phyloP scores from a whole-genome alignment of 64 coral and sea anemone species.

The Actinia tenebrosa region DNA sequence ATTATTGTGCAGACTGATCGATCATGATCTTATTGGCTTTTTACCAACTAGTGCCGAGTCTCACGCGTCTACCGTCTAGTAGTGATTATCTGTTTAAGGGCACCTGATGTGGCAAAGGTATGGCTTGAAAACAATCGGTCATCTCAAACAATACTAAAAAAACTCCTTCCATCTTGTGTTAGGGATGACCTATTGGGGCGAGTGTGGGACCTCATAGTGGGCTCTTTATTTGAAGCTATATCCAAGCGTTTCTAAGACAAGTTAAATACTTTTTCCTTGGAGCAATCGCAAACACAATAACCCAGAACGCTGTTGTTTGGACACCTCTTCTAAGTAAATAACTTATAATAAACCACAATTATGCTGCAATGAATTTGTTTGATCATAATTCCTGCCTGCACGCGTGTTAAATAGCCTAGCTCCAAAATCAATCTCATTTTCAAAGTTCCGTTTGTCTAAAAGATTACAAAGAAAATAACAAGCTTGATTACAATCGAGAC shows the following conservation, averaged over 20 bases:
- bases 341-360: not conserved
- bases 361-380: not conserved
- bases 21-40: not conserved
- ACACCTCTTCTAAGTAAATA: constrained; percentile 5
- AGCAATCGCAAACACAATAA: not conserved
- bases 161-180: not conserved
- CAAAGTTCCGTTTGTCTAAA: not conserved
- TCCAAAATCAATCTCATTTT: not conserved
- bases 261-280: constrained; percentile 11
- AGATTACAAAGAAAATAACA: too few species aligned
- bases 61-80: not conserved
- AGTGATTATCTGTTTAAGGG: not conserved
- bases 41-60: not conserved
- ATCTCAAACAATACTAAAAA: not conserved
- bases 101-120: not conserved
- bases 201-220: not conserved
- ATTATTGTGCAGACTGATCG: not conserved
- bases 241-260: not conserved
- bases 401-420: not conserved
- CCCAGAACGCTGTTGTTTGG: not conserved
- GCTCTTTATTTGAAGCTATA: not conserved
- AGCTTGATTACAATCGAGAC: too few species aligned
- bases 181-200: not conserved
- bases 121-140: not conserved
- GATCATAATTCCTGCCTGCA: not conserved